A percentile compares a stretch with the other conserved stretches of the same genome.
Conservation (phyloP, 1,140 invertebrate genomes). For the Centruroides sculpturatus region DNA sequence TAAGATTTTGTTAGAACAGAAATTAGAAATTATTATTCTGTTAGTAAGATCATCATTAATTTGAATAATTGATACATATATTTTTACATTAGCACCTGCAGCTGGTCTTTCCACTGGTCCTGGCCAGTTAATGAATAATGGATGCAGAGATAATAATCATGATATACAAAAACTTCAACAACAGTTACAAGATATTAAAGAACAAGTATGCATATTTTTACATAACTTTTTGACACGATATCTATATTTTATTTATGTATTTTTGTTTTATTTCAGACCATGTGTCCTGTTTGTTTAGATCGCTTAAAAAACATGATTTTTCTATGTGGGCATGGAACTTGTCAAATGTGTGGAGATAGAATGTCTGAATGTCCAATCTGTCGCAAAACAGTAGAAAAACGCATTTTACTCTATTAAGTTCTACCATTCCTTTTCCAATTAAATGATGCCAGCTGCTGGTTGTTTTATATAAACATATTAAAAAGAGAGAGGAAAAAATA, state of each 20-base stretch:
- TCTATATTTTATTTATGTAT: slow-evolving; percentile 6
- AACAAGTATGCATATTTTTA: slow-evolving; percentile 50
- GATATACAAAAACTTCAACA: slow-evolving; percentile 91
- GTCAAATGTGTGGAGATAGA: slow-evolving; percentile 94
- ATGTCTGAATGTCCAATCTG: slow-evolving; percentile 96
- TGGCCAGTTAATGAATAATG: slow-evolving; percentile 61
- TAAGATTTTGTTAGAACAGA: no score
- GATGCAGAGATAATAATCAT: slow-evolving; percentile 50
- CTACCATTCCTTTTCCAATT: no score
- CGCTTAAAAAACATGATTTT: slow-evolving; percentile 97
- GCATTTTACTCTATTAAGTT: slow-evolving; percentile 69
- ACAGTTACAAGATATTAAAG: slow-evolving; percentile 92
- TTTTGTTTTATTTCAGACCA: slow-evolving; percentile 51
- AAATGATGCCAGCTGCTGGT: no score
- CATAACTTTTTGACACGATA: not conserved
- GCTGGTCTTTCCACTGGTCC: no score
- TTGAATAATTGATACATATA: no score
- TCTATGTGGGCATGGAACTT: slow-evolving; percentile 91
- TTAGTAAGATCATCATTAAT: no score
- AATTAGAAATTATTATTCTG: no score
- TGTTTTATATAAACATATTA: no score
- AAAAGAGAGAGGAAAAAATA: no score
- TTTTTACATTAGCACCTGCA: no score
- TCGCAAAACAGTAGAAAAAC: slow-evolving; percentile 84
- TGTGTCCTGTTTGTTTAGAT: slow-evolving; percentile 95